Evolutionary conservation across 1,140 invertebrate genomes (phyloP).

Genomic region (Ylistrum balloti): DNA sequence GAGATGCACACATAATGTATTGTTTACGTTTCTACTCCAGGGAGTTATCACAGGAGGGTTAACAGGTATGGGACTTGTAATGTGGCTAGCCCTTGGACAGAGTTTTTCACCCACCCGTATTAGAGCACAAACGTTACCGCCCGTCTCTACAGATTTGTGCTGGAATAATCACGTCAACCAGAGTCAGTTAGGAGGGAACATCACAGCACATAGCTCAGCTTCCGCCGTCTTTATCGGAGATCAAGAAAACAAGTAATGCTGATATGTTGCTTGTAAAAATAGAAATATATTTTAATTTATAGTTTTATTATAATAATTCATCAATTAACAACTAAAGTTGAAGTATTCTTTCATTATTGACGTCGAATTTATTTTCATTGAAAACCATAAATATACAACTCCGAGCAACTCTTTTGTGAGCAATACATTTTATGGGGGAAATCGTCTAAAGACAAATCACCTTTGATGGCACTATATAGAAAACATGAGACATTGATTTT

Average conservation of each 20-base stretch:
- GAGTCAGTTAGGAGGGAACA: slow-evolving; percentile 9
- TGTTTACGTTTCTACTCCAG: slow-evolving; percentile 42
- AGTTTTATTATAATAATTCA: too few relatives aligned
- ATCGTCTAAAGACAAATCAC: too few relatives aligned
- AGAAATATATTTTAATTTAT: too few relatives aligned
- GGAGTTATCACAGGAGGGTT: slow-evolving; percentile 60
- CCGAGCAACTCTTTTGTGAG: too few relatives aligned
- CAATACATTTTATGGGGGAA: too few relatives aligned
- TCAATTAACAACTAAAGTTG: too few relatives aligned
- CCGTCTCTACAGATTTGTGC: slow-evolving; percentile 58
- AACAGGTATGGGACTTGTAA: slow-evolving; percentile 49
- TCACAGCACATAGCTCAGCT: neutral
- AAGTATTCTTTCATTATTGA: too few relatives aligned
- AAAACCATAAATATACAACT: too few relatives aligned
- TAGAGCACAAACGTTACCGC: slow-evolving; percentile 56
- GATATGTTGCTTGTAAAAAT: neutral
- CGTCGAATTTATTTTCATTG: too few relatives aligned
- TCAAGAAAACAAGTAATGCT: neutral
- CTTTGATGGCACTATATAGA: too few relatives aligned
- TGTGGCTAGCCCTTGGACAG: slow-evolving; percentile 63
- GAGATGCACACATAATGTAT: too few relatives aligned
- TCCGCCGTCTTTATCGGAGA: neutral
- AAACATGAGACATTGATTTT: too few relatives aligned
- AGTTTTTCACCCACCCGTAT: slow-evolving; percentile 62
- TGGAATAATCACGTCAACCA: neutral